Evolutionary conservation across 2,888 invertebrate species (phyloP), one percentile per base, ranked within the genome.

Genomic region (Odontothrips loti): DNA sequence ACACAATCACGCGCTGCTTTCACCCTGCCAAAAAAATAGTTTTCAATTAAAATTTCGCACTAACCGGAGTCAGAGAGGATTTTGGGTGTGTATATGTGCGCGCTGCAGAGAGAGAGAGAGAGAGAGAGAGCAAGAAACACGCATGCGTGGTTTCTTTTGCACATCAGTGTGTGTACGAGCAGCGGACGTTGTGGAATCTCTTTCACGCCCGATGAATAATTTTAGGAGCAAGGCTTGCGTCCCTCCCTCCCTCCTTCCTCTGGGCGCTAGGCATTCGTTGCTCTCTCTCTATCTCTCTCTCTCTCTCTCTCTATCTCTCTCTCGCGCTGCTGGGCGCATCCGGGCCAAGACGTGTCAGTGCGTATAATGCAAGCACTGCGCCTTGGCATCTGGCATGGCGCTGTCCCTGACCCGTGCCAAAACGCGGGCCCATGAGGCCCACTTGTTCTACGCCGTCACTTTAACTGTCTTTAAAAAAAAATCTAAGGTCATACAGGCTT

Each of bases 121-220:
- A 51, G 15, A 15, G 51, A 8, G 1, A 15, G 10, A 48, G 10
- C 10, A 9, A 48, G 10, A 48, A 9, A 48, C 48, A 48, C 48
- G 15, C 48, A 48, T 48, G 48, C 48, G 9, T 17, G 9, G 15
- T 15, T 17, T 15, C 51, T 15, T 17, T 15, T 17, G 9, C 51
- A 51, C 51, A 17, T 51, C 15, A 15, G 51, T 51, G 51, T 12
- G 15, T 12, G 12, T 17, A 51, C 15, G 51, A 12, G 51, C 15
- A 51, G 51, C 15, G 12, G 51, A 51, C 15, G 51, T 51, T 51
- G 51, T 51, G 51, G 51, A 51, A 51, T 51, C 51, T 51, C 17
- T 51, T 51, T 51, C 51, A 51, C 51, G 51, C 51, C 51, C 51
- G 51, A 51, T 51, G 51, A 51, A 51, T 51, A 51, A 51, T 51